These are phyloP conservation scores for Crematogaster levior DNA, from an alignment of 2,888 invertebrate species.

Conservation along the genomic window DNA sequence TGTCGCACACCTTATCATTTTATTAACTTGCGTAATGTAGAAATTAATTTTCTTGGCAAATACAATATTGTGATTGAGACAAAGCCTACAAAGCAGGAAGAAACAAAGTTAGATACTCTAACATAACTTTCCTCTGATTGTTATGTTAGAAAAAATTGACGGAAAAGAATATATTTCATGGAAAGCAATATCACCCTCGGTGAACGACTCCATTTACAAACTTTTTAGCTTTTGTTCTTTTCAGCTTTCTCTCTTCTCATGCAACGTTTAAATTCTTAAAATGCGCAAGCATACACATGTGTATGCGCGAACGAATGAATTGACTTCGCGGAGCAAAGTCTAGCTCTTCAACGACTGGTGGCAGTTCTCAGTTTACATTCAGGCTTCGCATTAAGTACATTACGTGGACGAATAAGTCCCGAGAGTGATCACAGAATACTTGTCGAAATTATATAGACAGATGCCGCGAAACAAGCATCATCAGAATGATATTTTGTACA, in stretches of 20 bases:
- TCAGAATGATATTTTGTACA: conserved; percentile 16
- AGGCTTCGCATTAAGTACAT: not conserved
- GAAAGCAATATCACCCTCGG: not conserved
- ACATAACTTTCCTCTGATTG: not conserved
- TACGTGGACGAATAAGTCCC: too few relatives aligned
- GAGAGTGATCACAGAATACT: not conserved
- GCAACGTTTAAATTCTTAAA: conserved; percentile 26
- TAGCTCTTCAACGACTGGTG: too few relatives aligned
- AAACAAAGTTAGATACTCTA: not conserved
- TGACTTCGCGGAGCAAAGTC: not conserved
- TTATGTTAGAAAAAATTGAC: not conserved
- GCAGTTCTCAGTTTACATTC: not conserved
- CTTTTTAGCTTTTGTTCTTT: conserved; percentile 22
- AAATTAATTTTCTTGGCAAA: not conserved
- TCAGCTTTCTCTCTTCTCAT: not conserved
- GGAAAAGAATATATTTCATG: conserved; percentile 16
- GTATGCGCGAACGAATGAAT: conserved; percentile 21
- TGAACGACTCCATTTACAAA: not conserved
- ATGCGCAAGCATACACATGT: conserved; percentile 22
- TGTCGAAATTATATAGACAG: too few relatives aligned
- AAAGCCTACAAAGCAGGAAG: not conserved
- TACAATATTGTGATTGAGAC: not conserved
- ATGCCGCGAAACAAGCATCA: conserved; percentile 18
- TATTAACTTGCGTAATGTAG: not conserved
- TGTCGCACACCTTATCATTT: not conserved